Evolutionary conservation across 2,888 invertebrate genomes (phyloP), one percentile per base, ranked within the genome.

Genomic region (Xylophagus ater): DNA sequence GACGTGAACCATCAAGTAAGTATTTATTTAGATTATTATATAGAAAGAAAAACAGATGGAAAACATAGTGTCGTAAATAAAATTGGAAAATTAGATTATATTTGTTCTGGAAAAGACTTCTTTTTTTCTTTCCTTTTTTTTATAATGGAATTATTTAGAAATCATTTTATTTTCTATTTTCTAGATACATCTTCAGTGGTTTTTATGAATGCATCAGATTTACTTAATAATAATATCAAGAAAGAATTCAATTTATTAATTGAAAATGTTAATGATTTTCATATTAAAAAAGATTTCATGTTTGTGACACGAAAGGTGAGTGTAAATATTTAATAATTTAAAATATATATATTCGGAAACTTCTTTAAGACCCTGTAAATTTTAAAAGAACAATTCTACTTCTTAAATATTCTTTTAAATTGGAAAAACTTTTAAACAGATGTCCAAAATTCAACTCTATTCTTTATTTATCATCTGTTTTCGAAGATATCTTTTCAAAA

Each of bases 271-370:
- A 76, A 81, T 53, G 86, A 89, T 57, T 86, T 90, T 60, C 81
- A 82, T 56, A 73, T 87, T 21, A 80, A 78, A 55, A 84, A 80
- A 12, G 83, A 86, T 52, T 90, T 81, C 59, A 78, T 88, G 74
- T 89, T 92, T 63, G 86, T 81, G 1, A 82, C 84, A 0, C 78
- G 76, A 55, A 76, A 75, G 56, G 63, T 48, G 34, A 34, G n/a
- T n/a, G n/a, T n/a, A n/a, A n/a, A n/a, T n/a, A n/a, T n/a, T n/a
- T n/a, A n/a, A n/a, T n/a, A n/a, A n/a, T n/a, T n/a, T n/a, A n/a
- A n/a, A n/a, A n/a, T n/a, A n/a, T n/a, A n/a, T n/a, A n/a, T n/a
- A n/a, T n/a, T n/a, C n/a, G n/a, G n/a, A n/a, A n/a, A n/a, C n/a
- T n/a, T n/a, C n/a, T n/a, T n/a, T n/a, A n/a, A n/a, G n/a, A n/a